These are phyloP conservation scores for Plotosus lineatus DNA, from an alignment of 2,113 vertebrate genomes.

Conservation along the genomic window DNA sequence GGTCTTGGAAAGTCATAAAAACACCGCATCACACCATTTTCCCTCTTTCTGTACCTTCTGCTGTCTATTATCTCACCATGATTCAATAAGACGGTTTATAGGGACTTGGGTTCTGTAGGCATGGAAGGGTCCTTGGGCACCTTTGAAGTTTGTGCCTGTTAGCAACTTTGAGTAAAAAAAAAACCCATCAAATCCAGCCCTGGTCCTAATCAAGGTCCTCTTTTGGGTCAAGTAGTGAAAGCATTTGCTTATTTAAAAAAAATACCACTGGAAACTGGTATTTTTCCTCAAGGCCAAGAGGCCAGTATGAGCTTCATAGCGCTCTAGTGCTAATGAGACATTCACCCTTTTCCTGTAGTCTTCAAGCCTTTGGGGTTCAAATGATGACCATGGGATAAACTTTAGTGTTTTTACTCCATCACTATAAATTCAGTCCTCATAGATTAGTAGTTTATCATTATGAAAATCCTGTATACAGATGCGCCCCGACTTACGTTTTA, in stretches of 20 bases:
- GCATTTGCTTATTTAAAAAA: constrained; percentile 26
- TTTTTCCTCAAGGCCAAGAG: constrained; percentile 44
- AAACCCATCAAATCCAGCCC: constrained; percentile 29
- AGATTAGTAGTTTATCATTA: neutral
- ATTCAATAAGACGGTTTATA: constrained; percentile 52
- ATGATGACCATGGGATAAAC: neutral
- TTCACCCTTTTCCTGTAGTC: constrained; percentile 20
- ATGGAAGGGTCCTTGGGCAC: constrained; percentile 44
- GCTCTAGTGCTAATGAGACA: constrained; percentile 23
- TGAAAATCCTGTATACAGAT: no score
- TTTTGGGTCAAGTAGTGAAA: constrained; percentile 43
- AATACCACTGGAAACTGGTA: constrained; percentile 9
- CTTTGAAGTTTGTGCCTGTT: constrained; percentile 58
- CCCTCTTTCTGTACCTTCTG: constrained; percentile 51
- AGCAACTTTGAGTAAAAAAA: constrained; percentile 28
- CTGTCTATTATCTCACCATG: constrained; percentile 58
- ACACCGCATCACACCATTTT: constrained; percentile 34
- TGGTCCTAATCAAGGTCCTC: constrained; percentile 50
- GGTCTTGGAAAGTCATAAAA: constrained; percentile 49
- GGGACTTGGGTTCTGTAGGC: constrained; percentile 35
- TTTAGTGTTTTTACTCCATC: neutral
- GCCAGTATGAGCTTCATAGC: constrained; percentile 15
- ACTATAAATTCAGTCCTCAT: neutral
- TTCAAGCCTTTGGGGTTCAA: neutral
- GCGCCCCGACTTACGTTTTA: no score